Evolutionary conservation across 2,888 invertebrate species (phyloP).

Genomic region (Lobophora halterata): DNA sequence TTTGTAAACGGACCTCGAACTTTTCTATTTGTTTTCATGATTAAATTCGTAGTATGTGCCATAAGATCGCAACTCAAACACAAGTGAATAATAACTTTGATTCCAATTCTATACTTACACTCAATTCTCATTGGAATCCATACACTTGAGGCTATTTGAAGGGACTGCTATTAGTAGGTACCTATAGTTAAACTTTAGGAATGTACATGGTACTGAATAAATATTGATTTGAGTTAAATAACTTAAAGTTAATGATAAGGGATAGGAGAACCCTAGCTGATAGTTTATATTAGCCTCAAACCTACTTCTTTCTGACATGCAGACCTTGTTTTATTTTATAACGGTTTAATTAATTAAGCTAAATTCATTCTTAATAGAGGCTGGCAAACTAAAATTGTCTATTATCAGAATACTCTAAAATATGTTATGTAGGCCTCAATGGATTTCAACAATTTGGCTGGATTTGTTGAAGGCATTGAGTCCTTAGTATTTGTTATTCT

Average conservation of each 20-base stretch:
- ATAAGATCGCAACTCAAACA: conserved; percentile 19
- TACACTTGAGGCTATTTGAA: conserved; percentile 16
- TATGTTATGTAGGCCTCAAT: conserved; percentile 3
- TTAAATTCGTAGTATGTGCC: conserved; percentile 27
- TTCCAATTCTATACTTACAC: conserved; percentile 18
- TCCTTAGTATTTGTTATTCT: conserved; percentile 31
- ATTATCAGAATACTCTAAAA: neutral
- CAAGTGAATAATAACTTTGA: conserved; percentile 21
- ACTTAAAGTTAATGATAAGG: too few species aligned
- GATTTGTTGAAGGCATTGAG: conserved; percentile 40
- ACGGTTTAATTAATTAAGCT: too few species aligned
- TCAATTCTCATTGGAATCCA: conserved; percentile 13
- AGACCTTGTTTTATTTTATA: too few species aligned
- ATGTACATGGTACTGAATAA: conserved; percentile 10
- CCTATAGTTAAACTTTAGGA: conserved; percentile 16
- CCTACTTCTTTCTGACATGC: too few species aligned
- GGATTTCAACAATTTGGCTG: conserved; percentile 47
- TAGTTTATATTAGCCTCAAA: too few species aligned
- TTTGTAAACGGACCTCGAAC: conserved; percentile 40
- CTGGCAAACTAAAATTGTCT: conserved; percentile 2
- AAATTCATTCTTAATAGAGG: too few species aligned
- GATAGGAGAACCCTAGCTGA: too few species aligned
- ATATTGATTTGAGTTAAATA: conserved; percentile 20
- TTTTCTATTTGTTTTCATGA: conserved; percentile 24
- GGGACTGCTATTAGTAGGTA: conserved; percentile 21